A percentile compares a stretch with the other conserved stretches of the same genome.
These are phyloP conservation scores for Pungitius pungitius DNA, from an alignment of 2,113 vertebrate genomes.

Conservation along the genomic window DNA sequence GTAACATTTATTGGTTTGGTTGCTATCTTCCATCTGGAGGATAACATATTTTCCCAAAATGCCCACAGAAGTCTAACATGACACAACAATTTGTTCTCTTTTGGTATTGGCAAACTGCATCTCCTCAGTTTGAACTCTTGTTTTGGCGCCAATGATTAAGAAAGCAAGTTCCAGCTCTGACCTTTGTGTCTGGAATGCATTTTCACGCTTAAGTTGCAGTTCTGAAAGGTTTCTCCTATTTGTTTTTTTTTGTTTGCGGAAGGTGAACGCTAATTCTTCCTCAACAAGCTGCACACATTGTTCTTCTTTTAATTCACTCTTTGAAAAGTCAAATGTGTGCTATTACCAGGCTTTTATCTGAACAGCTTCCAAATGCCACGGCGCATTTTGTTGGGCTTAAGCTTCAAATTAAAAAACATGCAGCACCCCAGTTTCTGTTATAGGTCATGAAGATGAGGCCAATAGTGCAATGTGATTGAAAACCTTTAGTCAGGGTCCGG, in stretches of 20 bases:
- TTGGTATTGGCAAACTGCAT: neutral
- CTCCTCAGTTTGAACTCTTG: neutral
- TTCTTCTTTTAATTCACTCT: constrained; percentile 48
- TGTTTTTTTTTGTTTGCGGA: constrained; percentile 28
- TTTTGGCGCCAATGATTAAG: constrained; percentile 21
- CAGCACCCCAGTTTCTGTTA: constrained; percentile 28
- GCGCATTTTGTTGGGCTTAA: constrained; percentile 56
- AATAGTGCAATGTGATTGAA: constrained; percentile 16
- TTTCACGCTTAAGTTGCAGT: constrained; percentile 10
- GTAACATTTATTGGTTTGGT: neutral
- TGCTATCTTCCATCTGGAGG: neutral
- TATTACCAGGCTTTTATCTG: constrained; percentile 68
- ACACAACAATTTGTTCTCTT: neutral
- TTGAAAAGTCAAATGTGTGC: constrained; percentile 73
- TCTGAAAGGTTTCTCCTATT: constrained; percentile 11
- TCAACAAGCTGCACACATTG: constrained; percentile 23
- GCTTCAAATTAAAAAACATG: constrained; percentile 59
- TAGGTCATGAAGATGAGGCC: constrained; percentile 36
- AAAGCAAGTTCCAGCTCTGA: constrained; percentile 4
- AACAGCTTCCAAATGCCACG: constrained; percentile 54
- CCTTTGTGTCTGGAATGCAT: constrained; percentile 38
- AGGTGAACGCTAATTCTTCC: constrained; percentile 27
- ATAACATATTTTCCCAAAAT: neutral
- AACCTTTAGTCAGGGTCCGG: neutral
- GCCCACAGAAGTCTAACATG: neutral